Base-by-base conservation (phyloP, 2,797 vertebrate genomes). In the Alfaro cultratus region DNA sequence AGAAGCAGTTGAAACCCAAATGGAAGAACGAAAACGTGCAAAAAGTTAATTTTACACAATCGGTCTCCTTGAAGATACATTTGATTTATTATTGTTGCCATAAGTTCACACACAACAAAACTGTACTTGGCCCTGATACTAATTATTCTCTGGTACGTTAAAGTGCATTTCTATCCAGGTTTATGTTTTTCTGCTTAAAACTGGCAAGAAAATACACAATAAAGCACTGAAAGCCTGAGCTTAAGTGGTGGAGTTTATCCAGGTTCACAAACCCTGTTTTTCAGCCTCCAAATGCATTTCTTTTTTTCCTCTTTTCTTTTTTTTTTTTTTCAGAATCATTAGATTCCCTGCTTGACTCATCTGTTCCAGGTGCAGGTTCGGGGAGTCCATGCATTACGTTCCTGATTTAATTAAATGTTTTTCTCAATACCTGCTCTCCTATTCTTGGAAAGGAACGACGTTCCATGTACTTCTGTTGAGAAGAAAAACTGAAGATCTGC, bases 401-500 rank as follows among this genome's bases (percentile, higher is more conserved):
- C 80, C 78, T 16, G 29, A 43, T 81, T 68, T 74, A n/a, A 86
- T 90, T 51, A 75, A 46, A 77, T 86, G 39, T 80, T 77, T 83
- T 88, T 79, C 47, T 78, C 36, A 57, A 16, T 81, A n/a, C 62
- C 60, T 68, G n/a, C 1, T 49, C 67, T 73, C 29, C 47, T 73
- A 0, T 87, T 86, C 67, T 34, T 68, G 76, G 75, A 88, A 85
- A 29, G 13, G 78, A n/a, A 91, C 55, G 55, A 57, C 34, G 13
- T 74, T 36, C 23, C 16, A 7, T 79, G 49, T 62, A 31, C 64
- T 80, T 62, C 51, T 15, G 36, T 12, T 23, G 78, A 68, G 77
- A 89, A 86, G 82, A 72, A 85, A 81, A 34, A 45, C 29, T 18
- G 0, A 53, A 18, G 68, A 1, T 29, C 75, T 71, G 26, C 43